Evolutionary conservation across 92 coral and sea anemone species (phyloP).

Genomic region (Epizoanthus stellaris): DNA sequence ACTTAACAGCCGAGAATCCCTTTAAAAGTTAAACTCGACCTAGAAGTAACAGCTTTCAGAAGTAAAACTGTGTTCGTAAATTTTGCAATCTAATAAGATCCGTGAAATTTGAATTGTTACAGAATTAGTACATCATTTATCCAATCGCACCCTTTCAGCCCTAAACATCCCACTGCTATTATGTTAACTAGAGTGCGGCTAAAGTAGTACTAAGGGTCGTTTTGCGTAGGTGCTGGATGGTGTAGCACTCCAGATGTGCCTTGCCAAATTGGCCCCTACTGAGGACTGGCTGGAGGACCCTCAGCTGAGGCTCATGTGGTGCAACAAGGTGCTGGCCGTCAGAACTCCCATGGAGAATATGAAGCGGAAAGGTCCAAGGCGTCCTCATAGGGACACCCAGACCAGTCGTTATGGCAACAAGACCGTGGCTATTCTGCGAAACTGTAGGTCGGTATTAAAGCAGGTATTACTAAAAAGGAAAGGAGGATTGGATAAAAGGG

Average conservation of each 20-base stretch:
- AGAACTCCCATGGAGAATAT: slow-evolving; percentile 72
- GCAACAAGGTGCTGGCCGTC: slow-evolving; percentile 76
- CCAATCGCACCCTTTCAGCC: too few species aligned
- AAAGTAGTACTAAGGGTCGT: background rate
- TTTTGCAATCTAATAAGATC: too few species aligned
- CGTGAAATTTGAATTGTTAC: too few species aligned
- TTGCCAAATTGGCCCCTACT: slow-evolving; percentile 69
- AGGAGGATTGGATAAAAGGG: too few species aligned
- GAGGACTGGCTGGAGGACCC: slow-evolving; percentile 59
- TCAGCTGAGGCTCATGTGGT: slow-evolving; percentile 70
- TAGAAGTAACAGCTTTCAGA: too few species aligned
- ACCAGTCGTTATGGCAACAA: slow-evolving; percentile 52
- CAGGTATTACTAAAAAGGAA: too few species aligned
- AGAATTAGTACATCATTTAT: too few species aligned
- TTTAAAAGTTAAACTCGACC: too few species aligned
- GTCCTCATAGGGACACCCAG: background rate
- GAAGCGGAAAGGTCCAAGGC: slow-evolving; percentile 23
- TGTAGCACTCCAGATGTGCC: slow-evolving; percentile 78
- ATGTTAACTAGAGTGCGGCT: too few species aligned
- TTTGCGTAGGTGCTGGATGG: slow-evolving; percentile 73
- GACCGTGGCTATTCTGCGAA: slow-evolving; percentile 43
- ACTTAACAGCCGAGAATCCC: too few species aligned
- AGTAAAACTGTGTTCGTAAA: too few species aligned
- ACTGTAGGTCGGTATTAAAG: slow-evolving; percentile 73
- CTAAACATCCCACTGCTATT: too few species aligned